Percentiles rank a stretch among this genome's conserved stretches.
Evolutionary conservation across 2,888 invertebrate species (phyloP).

Genomic region (Nyleta sp.): DNA sequence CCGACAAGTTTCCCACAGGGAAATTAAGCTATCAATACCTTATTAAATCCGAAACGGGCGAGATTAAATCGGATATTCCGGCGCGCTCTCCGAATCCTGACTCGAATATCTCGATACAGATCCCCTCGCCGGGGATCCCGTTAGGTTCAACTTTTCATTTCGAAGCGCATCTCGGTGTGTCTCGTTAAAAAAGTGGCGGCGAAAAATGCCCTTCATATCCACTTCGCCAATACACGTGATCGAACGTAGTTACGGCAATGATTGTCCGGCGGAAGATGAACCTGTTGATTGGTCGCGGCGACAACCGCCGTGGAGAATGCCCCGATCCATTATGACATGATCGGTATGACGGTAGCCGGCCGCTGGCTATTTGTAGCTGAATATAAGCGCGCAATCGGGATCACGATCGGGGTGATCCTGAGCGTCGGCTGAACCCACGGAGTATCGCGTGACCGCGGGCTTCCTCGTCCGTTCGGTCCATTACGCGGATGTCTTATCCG

Average conservation of each 20-base stretch:
- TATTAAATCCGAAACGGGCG: not conserved
- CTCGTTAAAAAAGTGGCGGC: too few relatives aligned
- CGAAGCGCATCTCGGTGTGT: slow-evolving; percentile 2
- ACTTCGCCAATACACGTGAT: slow-evolving; percentile 26
- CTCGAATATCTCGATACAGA: slow-evolving; percentile 12
- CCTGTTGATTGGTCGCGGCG: slow-evolving; percentile 40
- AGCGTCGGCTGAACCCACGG: slow-evolving; percentile 55
- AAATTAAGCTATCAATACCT: slow-evolving; percentile 21
- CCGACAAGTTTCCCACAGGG: slow-evolving; percentile 3
- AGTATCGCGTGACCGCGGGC: slow-evolving; percentile 73
- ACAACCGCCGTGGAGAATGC: slow-evolving; percentile 43
- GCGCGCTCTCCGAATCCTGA: not conserved
- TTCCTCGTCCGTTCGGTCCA: slow-evolving; percentile 65
- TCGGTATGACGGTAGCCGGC: slow-evolving; percentile 62
- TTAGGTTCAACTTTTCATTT: slow-evolving; percentile 27
- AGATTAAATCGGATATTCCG: slow-evolving; percentile 7
- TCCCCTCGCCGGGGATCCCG: slow-evolving; percentile 4
- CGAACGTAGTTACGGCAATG: slow-evolving; percentile 17
- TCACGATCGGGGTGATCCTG: slow-evolving; percentile 63
- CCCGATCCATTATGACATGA: slow-evolving; percentile 45
- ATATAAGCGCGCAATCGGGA: slow-evolving; percentile 59
- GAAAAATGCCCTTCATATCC: too few relatives aligned
- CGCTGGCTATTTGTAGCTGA: slow-evolving; percentile 58
- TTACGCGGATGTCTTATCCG: slow-evolving; percentile 68
- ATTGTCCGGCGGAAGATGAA: slow-evolving; percentile 35